Conservation (phyloP, 2,888 invertebrate genomes). For the Idaea dimidiata region DNA sequence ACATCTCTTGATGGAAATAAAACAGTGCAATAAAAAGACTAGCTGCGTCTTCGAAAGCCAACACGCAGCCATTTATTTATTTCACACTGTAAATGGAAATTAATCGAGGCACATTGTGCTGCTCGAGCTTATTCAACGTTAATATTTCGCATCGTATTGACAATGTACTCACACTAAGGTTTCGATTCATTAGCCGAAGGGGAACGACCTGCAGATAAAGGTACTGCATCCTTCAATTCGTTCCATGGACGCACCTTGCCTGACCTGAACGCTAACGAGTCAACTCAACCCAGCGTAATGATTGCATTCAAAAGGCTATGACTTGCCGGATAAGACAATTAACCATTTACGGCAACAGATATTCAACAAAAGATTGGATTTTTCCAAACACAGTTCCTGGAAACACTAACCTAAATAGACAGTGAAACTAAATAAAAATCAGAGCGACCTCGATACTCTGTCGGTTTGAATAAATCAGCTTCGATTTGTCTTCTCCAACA, state of each 20-base stretch:
- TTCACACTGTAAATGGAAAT: conserved; percentile 71
- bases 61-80: conserved; percentile 60
- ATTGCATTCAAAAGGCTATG: conserved; percentile 65
- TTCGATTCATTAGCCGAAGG: conserved; percentile 75
- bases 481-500: conserved; percentile 69
- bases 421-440: conserved; percentile 55
- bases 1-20: conserved; percentile 29
- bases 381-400: conserved; percentile 46
- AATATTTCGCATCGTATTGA: conserved; percentile 73
- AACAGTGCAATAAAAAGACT: conserved; percentile 42
- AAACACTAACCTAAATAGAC: conserved; percentile 62
- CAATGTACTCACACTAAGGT: conserved; percentile 65
- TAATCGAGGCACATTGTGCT: conserved; percentile 67
- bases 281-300: conserved; percentile 64
- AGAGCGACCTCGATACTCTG: conserved; percentile 60
- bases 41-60: conserved; percentile 41
- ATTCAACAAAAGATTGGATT: conserved; percentile 36
- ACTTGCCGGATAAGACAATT: conserved; percentile 51
- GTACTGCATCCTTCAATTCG: conserved; percentile 68
- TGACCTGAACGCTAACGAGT: conserved; percentile 74
- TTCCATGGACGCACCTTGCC: conserved; percentile 63
- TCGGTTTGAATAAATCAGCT: conserved; percentile 66
- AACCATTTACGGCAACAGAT: conserved; percentile 45
- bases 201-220: conserved; percentile 73
- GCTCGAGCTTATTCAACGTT: conserved; percentile 52